These are phyloP conservation scores for Physocephala rufipes DNA, from an alignment of 2,888 invertebrate species.

Conservation along the genomic window DNA sequence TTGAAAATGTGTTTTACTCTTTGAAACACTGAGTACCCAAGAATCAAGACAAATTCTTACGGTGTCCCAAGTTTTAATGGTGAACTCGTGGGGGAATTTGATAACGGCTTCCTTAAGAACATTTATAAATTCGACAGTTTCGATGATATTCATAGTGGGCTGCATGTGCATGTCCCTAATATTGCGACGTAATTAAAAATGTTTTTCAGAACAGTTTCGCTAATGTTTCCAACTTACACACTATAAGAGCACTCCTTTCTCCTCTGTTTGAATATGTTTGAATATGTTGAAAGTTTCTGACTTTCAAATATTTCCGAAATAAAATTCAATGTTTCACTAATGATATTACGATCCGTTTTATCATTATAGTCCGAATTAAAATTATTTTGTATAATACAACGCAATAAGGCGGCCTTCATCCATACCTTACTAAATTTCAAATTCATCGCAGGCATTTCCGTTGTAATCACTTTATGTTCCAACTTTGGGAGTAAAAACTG, in stretches of 20 bases:
- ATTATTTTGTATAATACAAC: conserved; percentile 58
- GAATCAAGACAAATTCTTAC: conserved; percentile 75
- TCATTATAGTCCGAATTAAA: conserved; percentile 56
- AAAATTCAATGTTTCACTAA: conserved; percentile 52
- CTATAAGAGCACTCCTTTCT: conserved; percentile 67
- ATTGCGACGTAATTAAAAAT: conserved; percentile 12
- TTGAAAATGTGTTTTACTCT: conserved; percentile 63
- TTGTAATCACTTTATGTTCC: conserved; percentile 50
- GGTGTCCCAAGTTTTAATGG: conserved; percentile 76
- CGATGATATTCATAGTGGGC: conserved; percentile 50
- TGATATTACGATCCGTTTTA: conserved; percentile 57
- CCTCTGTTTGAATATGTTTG: too few relatives aligned
- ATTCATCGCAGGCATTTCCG: conserved; percentile 53
- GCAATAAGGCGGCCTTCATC: conserved; percentile 57
- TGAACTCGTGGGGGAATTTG: conserved; percentile 58
- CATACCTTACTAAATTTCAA: conserved; percentile 53
- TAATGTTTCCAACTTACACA: conserved; percentile 59
- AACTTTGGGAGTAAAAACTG: conserved; percentile 57
- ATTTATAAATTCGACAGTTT: conserved; percentile 59
- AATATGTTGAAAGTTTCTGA: background rate
- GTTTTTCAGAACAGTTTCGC: background rate
- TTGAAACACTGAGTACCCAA: conserved; percentile 71
- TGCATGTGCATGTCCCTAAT: conserved; percentile 55
- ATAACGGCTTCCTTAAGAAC: conserved; percentile 57
- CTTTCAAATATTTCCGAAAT: conserved; percentile 60